Base-by-base conservation (phyloP, 2,797 vertebrate species). In the Micrastur ruficollis region DNA sequence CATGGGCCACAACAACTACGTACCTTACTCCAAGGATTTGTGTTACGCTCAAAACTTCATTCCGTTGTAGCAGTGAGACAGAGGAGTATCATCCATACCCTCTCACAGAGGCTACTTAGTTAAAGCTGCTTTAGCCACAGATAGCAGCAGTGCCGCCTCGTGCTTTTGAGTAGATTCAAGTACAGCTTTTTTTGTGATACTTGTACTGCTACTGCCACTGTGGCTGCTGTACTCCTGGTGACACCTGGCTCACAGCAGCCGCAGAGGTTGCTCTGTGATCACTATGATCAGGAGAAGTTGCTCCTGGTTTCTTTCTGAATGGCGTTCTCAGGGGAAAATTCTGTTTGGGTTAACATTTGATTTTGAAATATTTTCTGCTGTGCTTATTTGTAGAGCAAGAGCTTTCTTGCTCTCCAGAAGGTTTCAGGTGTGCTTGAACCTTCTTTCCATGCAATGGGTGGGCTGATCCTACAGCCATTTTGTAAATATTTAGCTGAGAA, bases 1-100 rank as follows among this genome's bases (percentile, higher is more conserved):
- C 22, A 6, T 0, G 5, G 44, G 31, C 22, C 58, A 36, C 15
- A 14, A 14, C 0, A 5, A 34, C 42, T 32, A 5, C 0, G 59
- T 23, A 47, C 55, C 18, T 40, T 0, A 0, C 46, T 62, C 49
- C 7, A 2, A 38, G 18, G 46, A 61, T 52, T 76, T 18, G 26
- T 4, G 26, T n/a, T 46, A 21, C 2, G 16, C 32, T 74, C 55
- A 42, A 34, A 81, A 65, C 3, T 27, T 40, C 83, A 21, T 59
- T 15, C 36, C 2, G 0, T 63, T 50, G 16, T 1, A 83, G 9
- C 59, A 29, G 0, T 2, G 34, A 46, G 40, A 55, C 3, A 75
- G 21, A 36, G 34, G 9, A 42, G 40, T 10, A 26, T 20, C 19
- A 8, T 27, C 65, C 46, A 15, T 5, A 9, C 12, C n/a, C 40